Conservation (phyloP, 2,888 invertebrate species). For the Brenthis ino region DNA sequence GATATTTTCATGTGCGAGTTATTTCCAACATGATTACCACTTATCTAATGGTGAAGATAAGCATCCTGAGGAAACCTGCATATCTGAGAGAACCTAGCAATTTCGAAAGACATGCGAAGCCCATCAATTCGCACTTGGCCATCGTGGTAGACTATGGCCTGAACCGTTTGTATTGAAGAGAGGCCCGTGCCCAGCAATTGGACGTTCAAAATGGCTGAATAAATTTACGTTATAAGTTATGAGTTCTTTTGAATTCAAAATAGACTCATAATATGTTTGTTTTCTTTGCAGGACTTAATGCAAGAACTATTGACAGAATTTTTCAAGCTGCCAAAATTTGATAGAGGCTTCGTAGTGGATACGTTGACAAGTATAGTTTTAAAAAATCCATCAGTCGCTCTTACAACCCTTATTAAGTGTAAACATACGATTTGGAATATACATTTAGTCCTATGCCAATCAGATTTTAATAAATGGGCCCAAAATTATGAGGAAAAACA, state of each 20-base stretch:
- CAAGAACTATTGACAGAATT: slow-evolving; percentile 63
- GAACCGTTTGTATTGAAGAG: too few species aligned
- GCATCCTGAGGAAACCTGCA: too few species aligned
- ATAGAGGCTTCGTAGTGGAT: slow-evolving; percentile 68
- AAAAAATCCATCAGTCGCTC: slow-evolving; percentile 56
- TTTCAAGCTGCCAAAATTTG: slow-evolving; percentile 57
- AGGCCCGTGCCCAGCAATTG: too few species aligned
- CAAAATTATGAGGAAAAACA: slow-evolving; percentile 62
- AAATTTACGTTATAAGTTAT: background rate
- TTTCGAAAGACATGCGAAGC: too few species aligned
- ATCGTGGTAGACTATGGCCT: too few species aligned
- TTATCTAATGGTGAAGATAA: too few species aligned
- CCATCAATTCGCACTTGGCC: too few species aligned
- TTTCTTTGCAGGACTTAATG: slow-evolving; percentile 59
- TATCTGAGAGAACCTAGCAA: too few species aligned
- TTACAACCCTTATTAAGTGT: slow-evolving; percentile 65
- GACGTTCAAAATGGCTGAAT: too few species aligned
- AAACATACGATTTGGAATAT: slow-evolving; percentile 62
- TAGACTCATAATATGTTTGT: background rate
- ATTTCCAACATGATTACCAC: too few species aligned
- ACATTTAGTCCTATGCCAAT: slow-evolving; percentile 68
- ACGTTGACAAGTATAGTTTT: slow-evolving; percentile 63
- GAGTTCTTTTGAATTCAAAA: background rate
- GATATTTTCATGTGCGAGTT: too few species aligned
- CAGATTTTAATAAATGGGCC: slow-evolving; percentile 68